These are phyloP conservation scores for Drosophila greeni DNA, from an alignment of 2,888 invertebrate species.

Conservation along the genomic window DNA sequence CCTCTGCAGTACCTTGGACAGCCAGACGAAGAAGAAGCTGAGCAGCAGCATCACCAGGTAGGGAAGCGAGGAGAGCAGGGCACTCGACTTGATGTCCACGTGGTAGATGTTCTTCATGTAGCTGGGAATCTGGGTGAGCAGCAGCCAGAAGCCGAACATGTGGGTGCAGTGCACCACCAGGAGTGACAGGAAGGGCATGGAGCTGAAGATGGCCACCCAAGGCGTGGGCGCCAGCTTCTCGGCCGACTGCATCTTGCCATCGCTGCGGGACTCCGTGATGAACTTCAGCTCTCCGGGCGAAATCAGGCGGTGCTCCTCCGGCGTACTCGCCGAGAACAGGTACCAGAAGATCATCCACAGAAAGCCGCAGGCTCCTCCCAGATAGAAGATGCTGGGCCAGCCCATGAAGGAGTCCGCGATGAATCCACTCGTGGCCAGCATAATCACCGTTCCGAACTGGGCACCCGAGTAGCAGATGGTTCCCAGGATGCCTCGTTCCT, in stretches of 20 bases:
- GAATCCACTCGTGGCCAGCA: constrained; percentile 85
- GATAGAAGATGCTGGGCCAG: constrained; percentile 89
- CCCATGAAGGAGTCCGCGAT: constrained; percentile 84
- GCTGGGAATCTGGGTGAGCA: constrained; percentile 88
- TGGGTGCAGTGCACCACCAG: constrained; percentile 87
- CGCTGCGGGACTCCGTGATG: constrained; percentile 82
- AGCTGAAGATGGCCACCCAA: constrained; percentile 86
- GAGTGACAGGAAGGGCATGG: constrained; percentile 88
- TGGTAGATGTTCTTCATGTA: constrained; percentile 87
- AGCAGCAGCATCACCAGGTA: constrained; percentile 86
- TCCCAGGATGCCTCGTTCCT: constrained; percentile 84
- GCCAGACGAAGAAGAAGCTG: constrained; percentile 85
- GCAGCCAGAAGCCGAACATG: constrained; percentile 89
- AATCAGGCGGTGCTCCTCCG: constrained; percentile 82
- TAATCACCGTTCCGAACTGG: constrained; percentile 89
- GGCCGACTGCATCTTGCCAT: constrained; percentile 63
- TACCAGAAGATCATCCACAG: constrained; percentile 83
- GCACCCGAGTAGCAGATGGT: constrained; percentile 86
- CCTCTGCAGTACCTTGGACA: constrained; percentile 81
- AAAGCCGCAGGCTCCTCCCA: constrained; percentile 83
- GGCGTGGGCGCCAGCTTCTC: constrained; percentile 81
- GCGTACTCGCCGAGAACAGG: constrained; percentile 83
- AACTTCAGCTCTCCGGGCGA: constrained; percentile 83
- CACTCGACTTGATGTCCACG: constrained; percentile 86
- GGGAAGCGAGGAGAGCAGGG: constrained; percentile 84